A percentile compares a stretch with the other conserved stretches of the same genome.
Evolutionary conservation across 2,797 vertebrate species (phyloP).

Genomic region (Poeciliopsis turneri): DNA sequence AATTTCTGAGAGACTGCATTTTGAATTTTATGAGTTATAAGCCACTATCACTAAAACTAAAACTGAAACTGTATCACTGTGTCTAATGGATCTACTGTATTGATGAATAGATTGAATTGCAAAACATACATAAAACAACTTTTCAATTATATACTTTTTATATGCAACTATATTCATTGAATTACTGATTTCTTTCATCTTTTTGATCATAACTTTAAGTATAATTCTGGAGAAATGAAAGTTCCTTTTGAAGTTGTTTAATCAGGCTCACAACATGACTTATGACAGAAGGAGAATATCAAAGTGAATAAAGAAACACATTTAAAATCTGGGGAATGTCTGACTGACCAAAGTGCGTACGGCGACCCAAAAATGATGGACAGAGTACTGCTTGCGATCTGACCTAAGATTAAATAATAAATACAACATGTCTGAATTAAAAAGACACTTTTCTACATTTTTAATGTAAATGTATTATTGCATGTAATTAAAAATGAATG

Average conservation of each 20-base stretch:
- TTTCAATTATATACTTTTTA: not conserved
- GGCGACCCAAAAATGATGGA: slow-evolving; percentile 72
- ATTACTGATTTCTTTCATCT: not conserved
- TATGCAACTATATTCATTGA: not conserved
- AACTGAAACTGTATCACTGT: not conserved
- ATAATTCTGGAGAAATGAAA: slow-evolving; percentile 48
- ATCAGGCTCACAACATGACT: slow-evolving; percentile 47
- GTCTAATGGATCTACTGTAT: not conserved
- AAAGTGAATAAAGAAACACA: slow-evolving; percentile 73
- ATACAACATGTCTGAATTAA: slow-evolving; percentile 84
- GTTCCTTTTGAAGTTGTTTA: slow-evolving; percentile 57
- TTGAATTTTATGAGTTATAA: not conserved
- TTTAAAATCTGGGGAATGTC: slow-evolving; percentile 60
- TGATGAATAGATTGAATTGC: not conserved
- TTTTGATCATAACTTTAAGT: slow-evolving; percentile 17
- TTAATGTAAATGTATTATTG: slow-evolving; percentile 86
- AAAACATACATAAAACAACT: not conserved
- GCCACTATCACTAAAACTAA: not conserved
- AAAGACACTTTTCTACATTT: slow-evolving; percentile 83
- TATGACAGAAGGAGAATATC: slow-evolving; percentile 68
- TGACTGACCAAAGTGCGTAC: slow-evolving; percentile 39
- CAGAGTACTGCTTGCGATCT: slow-evolving; percentile 76
- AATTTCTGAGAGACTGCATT: not conserved
- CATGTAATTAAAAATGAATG: slow-evolving; percentile 85
- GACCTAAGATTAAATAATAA: slow-evolving; percentile 85